phyloP scores from a whole-genome alignment of 2,797 vertebrate species.

The Crenichthys baileyi region DNA sequence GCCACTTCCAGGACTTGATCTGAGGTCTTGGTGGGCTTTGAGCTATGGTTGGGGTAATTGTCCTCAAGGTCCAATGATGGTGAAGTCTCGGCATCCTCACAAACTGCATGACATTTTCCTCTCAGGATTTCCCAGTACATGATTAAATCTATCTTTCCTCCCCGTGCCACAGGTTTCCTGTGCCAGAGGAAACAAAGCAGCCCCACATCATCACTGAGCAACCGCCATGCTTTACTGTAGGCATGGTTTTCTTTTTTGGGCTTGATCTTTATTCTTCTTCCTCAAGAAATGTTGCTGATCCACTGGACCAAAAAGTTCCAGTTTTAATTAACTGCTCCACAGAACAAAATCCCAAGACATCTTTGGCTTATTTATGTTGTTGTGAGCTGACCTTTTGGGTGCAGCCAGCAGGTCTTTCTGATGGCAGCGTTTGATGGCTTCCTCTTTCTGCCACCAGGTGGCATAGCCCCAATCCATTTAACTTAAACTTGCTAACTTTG shows the following conservation, averaged over 20 bases:
- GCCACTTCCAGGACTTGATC: not conserved
- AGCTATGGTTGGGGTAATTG: not conserved
- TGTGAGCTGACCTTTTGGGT: not conserved
- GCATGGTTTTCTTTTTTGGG: not conserved
- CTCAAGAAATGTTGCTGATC: not conserved
- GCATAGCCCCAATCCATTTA: not conserved
- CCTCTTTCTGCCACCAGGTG: constrained; percentile 1
- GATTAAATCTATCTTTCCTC: not conserved
- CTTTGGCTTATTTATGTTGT: not conserved
- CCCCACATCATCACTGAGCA: not conserved
- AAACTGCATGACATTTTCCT: not conserved
- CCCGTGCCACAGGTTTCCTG: not conserved
- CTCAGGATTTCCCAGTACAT: not conserved
- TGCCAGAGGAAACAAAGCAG: too few species aligned
- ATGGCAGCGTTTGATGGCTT: not conserved
- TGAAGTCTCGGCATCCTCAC: not conserved
- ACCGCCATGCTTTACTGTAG: not conserved
- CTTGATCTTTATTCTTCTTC: not conserved
- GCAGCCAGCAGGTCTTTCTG: too few species aligned
- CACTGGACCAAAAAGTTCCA: not conserved
- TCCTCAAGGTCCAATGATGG: not conserved
- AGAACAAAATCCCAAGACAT: too few species aligned
- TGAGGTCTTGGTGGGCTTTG: not conserved
- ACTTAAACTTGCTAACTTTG: not conserved
- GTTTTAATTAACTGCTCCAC: not conserved